Evolutionary conservation across 2,888 invertebrate genomes (phyloP).

Genomic region (Volucella inflata): DNA sequence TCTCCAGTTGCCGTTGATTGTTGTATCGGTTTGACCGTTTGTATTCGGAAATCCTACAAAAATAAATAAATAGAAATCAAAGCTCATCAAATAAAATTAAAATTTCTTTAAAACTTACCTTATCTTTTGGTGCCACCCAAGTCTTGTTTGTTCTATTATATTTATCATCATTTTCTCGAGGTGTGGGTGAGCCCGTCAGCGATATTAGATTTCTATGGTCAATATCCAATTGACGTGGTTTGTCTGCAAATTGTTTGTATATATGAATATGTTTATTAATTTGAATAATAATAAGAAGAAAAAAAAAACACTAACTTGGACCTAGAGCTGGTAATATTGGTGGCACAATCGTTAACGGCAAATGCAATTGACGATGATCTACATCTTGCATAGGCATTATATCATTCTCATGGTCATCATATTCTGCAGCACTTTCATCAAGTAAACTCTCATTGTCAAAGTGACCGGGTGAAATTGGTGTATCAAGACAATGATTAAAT

Average conservation of each 20-base stretch:
- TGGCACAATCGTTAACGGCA: constrained; percentile 77
- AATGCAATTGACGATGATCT: constrained; percentile 86
- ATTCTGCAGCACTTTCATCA: constrained; percentile 85
- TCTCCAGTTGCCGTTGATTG: constrained; percentile 76
- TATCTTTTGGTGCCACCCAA: constrained; percentile 76
- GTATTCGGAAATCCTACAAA: constrained; percentile 78
- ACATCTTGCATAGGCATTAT: constrained; percentile 84
- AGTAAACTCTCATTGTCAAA: constrained; percentile 86
- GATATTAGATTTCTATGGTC: constrained; percentile 94
- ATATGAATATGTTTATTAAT: not conserved
- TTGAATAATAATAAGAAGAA: not conserved
- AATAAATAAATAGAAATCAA: not conserved
- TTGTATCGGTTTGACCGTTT: constrained; percentile 37
- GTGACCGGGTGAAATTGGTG: constrained; percentile 88
- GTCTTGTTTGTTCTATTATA: constrained; percentile 75
- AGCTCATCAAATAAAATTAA: not conserved
- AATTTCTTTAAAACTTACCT: constrained; percentile 66
- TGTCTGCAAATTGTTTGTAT: constrained; percentile 76
- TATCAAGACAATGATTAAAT: constrained; percentile 84
- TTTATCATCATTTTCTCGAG: constrained; percentile 73
- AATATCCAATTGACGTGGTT: constrained; percentile 86
- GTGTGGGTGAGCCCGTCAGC: constrained; percentile 89
- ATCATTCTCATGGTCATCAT: constrained; percentile 85
- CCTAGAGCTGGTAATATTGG: constrained; percentile 36
- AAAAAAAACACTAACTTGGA: constrained; percentile 34